phyloP scores from a whole-genome alignment of 35 echinoderm and acorn worm genomes.

The Apostichopus parvimensis region DNA sequence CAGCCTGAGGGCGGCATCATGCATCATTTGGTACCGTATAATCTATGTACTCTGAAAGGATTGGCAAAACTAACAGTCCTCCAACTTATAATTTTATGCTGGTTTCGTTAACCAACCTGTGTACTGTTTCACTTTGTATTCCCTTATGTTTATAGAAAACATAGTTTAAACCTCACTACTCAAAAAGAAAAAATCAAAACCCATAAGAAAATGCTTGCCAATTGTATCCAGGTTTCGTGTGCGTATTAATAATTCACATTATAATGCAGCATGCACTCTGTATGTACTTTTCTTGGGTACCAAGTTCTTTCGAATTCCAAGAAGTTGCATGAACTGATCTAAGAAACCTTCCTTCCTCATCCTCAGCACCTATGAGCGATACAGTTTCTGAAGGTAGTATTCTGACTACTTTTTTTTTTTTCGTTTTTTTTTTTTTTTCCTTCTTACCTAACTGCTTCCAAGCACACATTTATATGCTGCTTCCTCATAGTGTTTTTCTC shows the following conservation, averaged over 20 bases:
- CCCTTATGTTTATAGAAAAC: too few species aligned
- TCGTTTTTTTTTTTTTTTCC: neutral
- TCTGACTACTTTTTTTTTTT: neutral
- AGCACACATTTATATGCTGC: too few species aligned
- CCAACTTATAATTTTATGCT: too few species aligned
- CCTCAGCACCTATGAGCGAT: conserved; percentile 37
- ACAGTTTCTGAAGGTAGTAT: conserved; percentile 31
- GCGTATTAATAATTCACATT: neutral
- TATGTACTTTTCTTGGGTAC: neutral
- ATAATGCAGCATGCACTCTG: neutral
- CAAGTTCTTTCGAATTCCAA: neutral
- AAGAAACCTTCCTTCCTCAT: conserved; percentile 21
- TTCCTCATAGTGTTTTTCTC: too few species aligned
- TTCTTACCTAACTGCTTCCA: neutral
- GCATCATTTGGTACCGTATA: too few species aligned
- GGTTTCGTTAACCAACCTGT: too few species aligned
- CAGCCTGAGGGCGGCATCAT: too few species aligned
- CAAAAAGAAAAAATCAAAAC: neutral
- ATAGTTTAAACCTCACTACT: neutral
- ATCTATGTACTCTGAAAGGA: too few species aligned
- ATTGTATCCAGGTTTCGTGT: neutral
- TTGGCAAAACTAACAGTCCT: too few species aligned
- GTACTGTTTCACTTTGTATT: too few species aligned
- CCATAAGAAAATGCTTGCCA: neutral
- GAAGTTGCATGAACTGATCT: neutral